Conservation (phyloP, 2,797 vertebrate genomes). For the Fundulus diaphanus region DNA sequence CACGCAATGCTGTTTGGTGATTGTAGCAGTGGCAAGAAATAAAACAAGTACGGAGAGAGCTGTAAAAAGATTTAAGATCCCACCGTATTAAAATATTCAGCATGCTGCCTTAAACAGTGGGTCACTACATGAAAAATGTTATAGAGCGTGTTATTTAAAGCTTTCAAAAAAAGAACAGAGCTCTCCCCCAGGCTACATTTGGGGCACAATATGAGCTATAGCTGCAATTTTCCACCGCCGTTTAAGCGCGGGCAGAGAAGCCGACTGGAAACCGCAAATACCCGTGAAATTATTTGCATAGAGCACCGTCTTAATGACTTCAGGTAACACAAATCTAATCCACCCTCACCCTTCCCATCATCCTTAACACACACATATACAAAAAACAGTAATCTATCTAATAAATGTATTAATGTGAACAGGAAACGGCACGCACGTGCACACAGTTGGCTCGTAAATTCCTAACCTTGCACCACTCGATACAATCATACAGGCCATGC, state of each 20-base stretch:
- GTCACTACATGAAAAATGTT: constrained; percentile 67
- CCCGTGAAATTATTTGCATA: constrained; percentile 60
- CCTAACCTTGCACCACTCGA: constrained; percentile 42
- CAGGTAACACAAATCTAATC: constrained; percentile 44
- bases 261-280: constrained; percentile 65
- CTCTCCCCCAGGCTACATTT: constrained; percentile 51
- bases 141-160: constrained; percentile 63
- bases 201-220: constrained; percentile 35
- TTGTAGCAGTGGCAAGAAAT: constrained; percentile 43
- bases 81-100: constrained; percentile 64
- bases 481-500: constrained; percentile 63
- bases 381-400: constrained; percentile 35
- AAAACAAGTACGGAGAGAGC: constrained; percentile 36
- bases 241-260: constrained; percentile 35
- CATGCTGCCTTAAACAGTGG: constrained; percentile 50
- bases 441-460: constrained; percentile 59
- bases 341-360: background rate
- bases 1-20: constrained; percentile 51
- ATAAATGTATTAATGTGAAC: constrained; percentile 51
- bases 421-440: constrained; percentile 25
- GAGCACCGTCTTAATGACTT: constrained; percentile 51
- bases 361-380: background rate
- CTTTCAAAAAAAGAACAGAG: constrained; percentile 44
- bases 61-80: constrained; percentile 58
- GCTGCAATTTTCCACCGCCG: constrained; percentile 32